Percentiles rank a stretch among this genome's conserved stretches.
These are phyloP conservation scores for Dicerorhinus sumatrensis DNA, from an alignment of 2,113 vertebrate species.

Conservation along the genomic window DNA sequence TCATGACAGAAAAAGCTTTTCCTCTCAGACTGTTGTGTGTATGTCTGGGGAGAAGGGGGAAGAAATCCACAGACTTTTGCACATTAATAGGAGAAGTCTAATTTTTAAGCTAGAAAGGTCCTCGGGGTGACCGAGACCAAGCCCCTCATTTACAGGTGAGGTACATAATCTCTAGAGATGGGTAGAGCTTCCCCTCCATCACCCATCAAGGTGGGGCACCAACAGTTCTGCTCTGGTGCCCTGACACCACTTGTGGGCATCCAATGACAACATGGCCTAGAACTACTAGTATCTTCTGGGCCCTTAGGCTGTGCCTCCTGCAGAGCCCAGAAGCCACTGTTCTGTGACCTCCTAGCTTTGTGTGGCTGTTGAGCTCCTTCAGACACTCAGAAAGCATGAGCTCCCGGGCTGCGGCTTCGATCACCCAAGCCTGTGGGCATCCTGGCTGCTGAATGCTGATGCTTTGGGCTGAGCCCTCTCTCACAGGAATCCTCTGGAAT, in stretches of 20 bases:
- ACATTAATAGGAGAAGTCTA: not conserved
- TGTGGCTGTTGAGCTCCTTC: not conserved
- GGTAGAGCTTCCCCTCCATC: not conserved
- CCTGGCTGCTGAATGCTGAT: not conserved
- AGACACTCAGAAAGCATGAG: not conserved
- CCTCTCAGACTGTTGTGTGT: not conserved
- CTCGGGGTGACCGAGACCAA: not conserved
- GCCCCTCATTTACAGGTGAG: not conserved
- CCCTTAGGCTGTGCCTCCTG: not conserved
- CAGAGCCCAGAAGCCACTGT: not conserved
- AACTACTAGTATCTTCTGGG: not conserved
- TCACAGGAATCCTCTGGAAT: not conserved
- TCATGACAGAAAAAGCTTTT: not conserved
- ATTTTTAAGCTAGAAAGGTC: not conserved
- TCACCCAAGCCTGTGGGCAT: not conserved
- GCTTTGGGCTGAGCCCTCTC: not conserved
- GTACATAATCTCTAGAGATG: not conserved
- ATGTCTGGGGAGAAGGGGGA: not conserved
- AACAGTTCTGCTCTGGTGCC: not conserved
- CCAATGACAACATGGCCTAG: not conserved
- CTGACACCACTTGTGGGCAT: not conserved
- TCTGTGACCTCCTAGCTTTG: not conserved
- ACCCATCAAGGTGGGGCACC: not conserved
- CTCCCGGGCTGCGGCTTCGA: not conserved
- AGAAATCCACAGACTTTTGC: not conserved